Evolutionary conservation across 2,113 vertebrate species (phyloP).

Genomic region (Myrmecophaga tridactyla): DNA sequence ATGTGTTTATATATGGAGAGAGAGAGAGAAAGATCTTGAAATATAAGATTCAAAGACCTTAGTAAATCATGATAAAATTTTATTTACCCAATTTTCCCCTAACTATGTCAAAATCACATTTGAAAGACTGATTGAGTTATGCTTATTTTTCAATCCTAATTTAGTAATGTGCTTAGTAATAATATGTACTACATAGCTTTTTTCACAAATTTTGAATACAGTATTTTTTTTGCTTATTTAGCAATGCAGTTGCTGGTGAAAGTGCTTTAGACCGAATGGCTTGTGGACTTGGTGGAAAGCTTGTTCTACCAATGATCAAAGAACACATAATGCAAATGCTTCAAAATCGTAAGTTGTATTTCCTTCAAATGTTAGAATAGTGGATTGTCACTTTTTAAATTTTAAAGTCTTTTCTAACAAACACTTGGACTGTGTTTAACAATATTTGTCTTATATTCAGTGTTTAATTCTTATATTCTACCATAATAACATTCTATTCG

Average conservation of each 20-base stretch:
- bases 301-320: conserved; percentile 98
- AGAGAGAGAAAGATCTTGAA: background rate
- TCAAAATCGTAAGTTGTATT: conserved; percentile 92
- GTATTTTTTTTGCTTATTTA: conserved; percentile 62
- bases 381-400: background rate
- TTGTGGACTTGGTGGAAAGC: conserved; percentile 97
- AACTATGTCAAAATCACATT: background rate
- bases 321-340: conserved; percentile 99
- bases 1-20: background rate
- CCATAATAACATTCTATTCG: background rate
- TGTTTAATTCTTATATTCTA: background rate
- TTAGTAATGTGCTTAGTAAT: background rate
- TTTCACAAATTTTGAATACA: background rate
- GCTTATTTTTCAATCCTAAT: background rate
- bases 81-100: background rate
- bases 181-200: rapidly evolving
- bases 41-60: background rate
- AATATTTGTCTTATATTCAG: background rate
- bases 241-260: conserved; percentile 97
- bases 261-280: conserved; percentile 97
- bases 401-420: background rate
- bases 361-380: background rate
- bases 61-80: background rate
- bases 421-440: background rate
- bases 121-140: background rate